These are phyloP conservation scores for Acanthoscelides obtectus DNA, from an alignment of 2,888 invertebrate species.

Conservation along the genomic window DNA sequence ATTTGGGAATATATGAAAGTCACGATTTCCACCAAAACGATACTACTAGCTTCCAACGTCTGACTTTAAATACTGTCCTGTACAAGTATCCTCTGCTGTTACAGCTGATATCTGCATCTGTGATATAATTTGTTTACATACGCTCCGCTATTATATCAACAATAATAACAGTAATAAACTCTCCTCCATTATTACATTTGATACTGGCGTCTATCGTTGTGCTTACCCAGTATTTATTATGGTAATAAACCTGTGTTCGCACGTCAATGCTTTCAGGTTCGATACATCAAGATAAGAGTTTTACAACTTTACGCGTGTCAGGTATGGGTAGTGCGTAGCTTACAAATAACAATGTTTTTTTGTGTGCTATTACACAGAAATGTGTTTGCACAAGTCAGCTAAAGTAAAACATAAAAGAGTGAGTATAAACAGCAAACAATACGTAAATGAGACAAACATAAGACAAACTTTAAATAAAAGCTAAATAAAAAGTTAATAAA, in stretches of 20 bases:
- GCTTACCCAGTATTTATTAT: not conserved
- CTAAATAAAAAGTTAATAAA: too few relatives aligned
- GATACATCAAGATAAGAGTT: not conserved
- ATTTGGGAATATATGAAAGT: too few relatives aligned
- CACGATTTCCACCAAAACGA: too few relatives aligned
- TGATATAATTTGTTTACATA: not conserved
- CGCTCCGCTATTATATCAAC: not conserved
- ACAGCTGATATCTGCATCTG: not conserved
- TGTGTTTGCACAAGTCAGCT: too few relatives aligned
- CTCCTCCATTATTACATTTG: not conserved
- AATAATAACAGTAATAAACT: not conserved
- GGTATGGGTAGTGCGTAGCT: not conserved
- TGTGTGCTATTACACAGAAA: too few relatives aligned
- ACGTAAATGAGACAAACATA: too few relatives aligned
- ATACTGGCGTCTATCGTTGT: not conserved
- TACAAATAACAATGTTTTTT: not conserved
- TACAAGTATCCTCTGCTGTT: not conserved
- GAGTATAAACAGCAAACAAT: too few relatives aligned
- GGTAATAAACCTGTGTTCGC: not conserved
- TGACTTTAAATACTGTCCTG: too few relatives aligned
- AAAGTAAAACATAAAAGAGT: too few relatives aligned
- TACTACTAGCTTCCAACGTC: too few relatives aligned
- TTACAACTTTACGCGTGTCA: not conserved
- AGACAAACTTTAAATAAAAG: too few relatives aligned
- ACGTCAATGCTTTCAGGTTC: not conserved